These are phyloP conservation scores for Lutraria lutraria DNA, from an alignment of 2,888 invertebrate genomes.

Conservation along the genomic window DNA sequence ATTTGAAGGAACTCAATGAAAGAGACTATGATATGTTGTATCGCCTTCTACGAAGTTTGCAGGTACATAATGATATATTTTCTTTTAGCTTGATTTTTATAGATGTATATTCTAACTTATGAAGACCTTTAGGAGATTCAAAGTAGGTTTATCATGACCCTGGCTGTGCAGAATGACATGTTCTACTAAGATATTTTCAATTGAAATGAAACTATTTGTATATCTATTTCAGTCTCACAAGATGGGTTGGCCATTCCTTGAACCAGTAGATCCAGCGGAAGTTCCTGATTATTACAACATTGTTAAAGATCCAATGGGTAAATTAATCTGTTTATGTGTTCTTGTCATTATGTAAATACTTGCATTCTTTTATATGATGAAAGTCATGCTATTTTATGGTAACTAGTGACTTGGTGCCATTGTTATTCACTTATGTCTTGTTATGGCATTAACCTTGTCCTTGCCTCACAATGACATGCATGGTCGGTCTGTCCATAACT, in stretches of 20 bases:
- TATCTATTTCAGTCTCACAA: constrained; percentile 92
- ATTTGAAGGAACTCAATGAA: constrained; percentile 77
- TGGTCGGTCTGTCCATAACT: too few species aligned
- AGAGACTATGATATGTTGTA: constrained; percentile 90
- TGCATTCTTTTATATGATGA: too few species aligned
- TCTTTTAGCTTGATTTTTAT: too few species aligned
- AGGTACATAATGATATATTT: constrained; percentile 87
- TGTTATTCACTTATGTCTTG: too few species aligned
- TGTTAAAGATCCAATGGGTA: constrained; percentile 87
- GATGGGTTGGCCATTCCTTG: constrained; percentile 99
- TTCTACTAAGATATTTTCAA: neutral
- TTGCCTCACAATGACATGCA: too few species aligned
- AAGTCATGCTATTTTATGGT: too few species aligned
- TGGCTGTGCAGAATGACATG: neutral
- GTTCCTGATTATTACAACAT: constrained; percentile 97
- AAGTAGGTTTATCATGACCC: neutral
- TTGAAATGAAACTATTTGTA: neutral
- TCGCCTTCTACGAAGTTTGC: constrained; percentile 95
- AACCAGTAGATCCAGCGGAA: constrained; percentile 97
- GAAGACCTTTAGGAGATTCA: too few species aligned
- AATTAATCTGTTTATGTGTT: constrained; percentile 46
- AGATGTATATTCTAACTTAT: too few species aligned
- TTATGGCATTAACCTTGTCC: too few species aligned
- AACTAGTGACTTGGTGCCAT: too few species aligned
- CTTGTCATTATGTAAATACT: too few species aligned